phyloP scores from a whole-genome alignment of 1,140 invertebrate genomes.

The Leptopilina boulardi region DNA sequence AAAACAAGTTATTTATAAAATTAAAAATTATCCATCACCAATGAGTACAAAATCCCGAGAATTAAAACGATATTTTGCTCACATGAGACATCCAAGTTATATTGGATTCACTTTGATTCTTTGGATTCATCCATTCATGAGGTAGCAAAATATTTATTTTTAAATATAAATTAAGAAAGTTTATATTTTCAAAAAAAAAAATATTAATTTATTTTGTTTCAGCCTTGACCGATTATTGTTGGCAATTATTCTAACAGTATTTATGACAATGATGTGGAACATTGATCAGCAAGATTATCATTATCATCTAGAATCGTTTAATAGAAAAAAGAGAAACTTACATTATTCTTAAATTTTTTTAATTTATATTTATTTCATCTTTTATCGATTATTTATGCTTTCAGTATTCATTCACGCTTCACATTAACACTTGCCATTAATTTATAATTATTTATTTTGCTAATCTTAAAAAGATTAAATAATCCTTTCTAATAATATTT shows the following conservation, averaged over 20 bases:
- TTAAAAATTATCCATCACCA: conserved; percentile 71
- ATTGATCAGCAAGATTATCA: conserved; percentile 75
- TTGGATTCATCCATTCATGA: conserved; percentile 78
- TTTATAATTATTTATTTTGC: conserved; percentile 39
- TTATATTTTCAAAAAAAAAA: conserved; percentile 17
- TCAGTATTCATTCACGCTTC: conserved; percentile 17
- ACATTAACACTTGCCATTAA: conserved; percentile 18
- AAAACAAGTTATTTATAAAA: conserved; percentile 78
- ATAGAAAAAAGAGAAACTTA: conserved; percentile 62
- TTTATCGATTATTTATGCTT: neutral
- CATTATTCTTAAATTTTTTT: conserved; percentile 32
- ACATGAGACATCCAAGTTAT: conserved; percentile 79
- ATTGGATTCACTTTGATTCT: conserved; percentile 75
- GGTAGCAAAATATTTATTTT: conserved; percentile 60
- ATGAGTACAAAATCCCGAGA: conserved; percentile 73
- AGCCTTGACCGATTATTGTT: conserved; percentile 76
- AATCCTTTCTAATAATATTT: no score
- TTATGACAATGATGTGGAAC: conserved; percentile 76
- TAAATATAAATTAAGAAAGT: neutral
- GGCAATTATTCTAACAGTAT: conserved; percentile 72
- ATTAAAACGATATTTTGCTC: conserved; percentile 70
- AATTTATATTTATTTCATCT: neutral
- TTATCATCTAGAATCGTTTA: conserved; percentile 69
- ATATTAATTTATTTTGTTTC: conserved; percentile 55
- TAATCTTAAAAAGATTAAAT: neutral